Evolutionary conservation across 37 sponge, comb jelly and placozoan genomes (phyloP).

Genomic region (Spongilla lacustris): DNA sequence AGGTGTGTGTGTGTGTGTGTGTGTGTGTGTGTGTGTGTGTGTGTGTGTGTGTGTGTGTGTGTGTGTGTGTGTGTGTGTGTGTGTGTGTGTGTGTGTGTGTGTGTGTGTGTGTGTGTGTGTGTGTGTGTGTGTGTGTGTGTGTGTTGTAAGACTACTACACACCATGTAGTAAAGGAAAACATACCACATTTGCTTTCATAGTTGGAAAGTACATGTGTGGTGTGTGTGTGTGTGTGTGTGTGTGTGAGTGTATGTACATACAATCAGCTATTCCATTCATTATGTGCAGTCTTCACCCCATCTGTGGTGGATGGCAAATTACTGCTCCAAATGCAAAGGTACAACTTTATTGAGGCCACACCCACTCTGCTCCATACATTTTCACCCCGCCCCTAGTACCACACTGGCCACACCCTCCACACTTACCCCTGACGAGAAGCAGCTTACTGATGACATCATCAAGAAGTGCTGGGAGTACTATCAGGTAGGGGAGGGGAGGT

Average conservation of each 20-base stretch:
- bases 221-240: no score
- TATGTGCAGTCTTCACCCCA: no score
- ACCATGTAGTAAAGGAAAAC: no score
- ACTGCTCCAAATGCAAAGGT: no score
- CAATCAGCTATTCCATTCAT: no score
- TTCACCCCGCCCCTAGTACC: background rate
- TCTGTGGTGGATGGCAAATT: no score
- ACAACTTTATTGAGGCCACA: no score
- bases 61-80: background rate
- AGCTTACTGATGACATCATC: constrained; percentile 12
- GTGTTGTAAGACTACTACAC: no score
- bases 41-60: background rate
- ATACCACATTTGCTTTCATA: no score
- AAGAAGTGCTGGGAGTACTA: constrained; percentile 38
- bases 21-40: background rate
- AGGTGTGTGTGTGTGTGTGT: constrained; percentile 29
- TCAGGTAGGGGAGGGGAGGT: background rate
- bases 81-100: constrained; percentile 19
- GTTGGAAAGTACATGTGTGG: no score
- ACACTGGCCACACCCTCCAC: background rate
- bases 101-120: background rate
- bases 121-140: no score
- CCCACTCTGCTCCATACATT: background rate
- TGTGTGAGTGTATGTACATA: no score
- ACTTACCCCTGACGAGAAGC: constrained; percentile 5